Evolutionary conservation across 2,113 vertebrate species (phyloP).

Genomic region (Sorex araneus): DNA sequence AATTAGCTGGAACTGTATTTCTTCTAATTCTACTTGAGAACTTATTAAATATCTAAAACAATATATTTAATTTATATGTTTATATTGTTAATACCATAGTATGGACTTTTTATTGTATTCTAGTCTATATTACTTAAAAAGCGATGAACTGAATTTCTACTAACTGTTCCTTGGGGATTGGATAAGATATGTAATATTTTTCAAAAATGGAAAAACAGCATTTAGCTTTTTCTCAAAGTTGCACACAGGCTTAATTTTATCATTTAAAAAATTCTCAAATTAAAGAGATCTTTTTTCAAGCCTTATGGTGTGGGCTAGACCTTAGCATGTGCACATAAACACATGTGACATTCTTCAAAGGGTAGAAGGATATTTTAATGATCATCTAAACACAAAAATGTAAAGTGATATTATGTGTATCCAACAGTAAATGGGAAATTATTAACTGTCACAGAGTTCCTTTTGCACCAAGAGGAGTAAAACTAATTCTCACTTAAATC

Average conservation of each 20-base stretch:
- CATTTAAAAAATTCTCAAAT: neutral
- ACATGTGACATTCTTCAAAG: neutral
- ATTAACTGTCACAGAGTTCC: neutral
- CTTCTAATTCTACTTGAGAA: neutral
- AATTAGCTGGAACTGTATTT: neutral
- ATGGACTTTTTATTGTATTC: no score
- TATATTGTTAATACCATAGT: no score
- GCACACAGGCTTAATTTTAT: neutral
- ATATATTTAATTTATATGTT: neutral
- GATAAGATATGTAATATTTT: neutral
- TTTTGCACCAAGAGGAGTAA: neutral
- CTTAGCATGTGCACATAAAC: neutral
- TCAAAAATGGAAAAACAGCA: no score
- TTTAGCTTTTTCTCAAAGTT: slow-evolving; percentile 8
- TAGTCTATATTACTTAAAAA: neutral
- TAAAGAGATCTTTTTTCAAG: neutral
- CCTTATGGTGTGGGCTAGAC: neutral
- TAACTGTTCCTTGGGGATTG: neutral
- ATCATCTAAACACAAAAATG: neutral
- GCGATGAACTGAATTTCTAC: neutral
- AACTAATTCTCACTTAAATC: neutral
- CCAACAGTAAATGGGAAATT: neutral
- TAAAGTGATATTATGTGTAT: neutral
- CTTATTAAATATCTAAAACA: slow-evolving; percentile 2
- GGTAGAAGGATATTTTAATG: neutral